Conservation (phyloP, 2,797 vertebrate genomes). For the Leontocebus nigricollis region DNA sequence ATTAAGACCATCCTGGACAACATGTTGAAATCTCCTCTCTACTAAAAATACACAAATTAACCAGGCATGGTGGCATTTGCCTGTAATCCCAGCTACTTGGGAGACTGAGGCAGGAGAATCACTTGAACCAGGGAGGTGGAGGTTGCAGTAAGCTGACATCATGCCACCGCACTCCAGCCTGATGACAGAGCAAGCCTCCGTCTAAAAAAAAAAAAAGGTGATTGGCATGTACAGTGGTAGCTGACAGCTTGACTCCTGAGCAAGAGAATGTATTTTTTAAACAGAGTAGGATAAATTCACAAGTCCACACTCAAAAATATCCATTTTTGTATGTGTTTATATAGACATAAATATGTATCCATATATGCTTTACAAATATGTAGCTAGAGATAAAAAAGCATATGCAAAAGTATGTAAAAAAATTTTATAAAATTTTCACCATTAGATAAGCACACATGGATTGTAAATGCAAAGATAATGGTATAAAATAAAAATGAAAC, state of each 20-base stretch:
- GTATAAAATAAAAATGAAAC: slow-evolving; percentile 63
- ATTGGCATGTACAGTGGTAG: not conserved
- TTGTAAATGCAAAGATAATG: slow-evolving; percentile 59
- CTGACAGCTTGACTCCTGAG: not conserved
- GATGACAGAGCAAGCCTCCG: too few species aligned
- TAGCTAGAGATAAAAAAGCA: slow-evolving; percentile 31
- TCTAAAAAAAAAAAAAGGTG: too few species aligned
- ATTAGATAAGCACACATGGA: slow-evolving; percentile 15
- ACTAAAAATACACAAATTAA: too few species aligned
- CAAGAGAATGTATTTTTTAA: not conserved
- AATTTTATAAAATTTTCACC: slow-evolving; percentile 33
- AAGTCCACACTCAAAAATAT: not conserved
- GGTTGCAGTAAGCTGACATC: too few species aligned
- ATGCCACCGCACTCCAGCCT: too few species aligned
- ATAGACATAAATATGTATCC: not conserved
- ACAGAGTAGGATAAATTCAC: slow-evolving; percentile 19
- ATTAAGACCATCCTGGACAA: too few species aligned
- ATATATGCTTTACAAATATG: not conserved
- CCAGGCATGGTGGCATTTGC: too few species aligned
- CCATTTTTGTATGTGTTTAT: not conserved
- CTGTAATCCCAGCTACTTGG: too few species aligned
- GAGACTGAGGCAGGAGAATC: too few species aligned
- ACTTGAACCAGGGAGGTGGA: too few species aligned
- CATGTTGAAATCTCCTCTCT: too few species aligned
- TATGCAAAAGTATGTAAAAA: slow-evolving; percentile 28